These are phyloP conservation scores for Galbula dea DNA, from an alignment of 2,113 vertebrate genomes.

Conservation along the genomic window DNA sequence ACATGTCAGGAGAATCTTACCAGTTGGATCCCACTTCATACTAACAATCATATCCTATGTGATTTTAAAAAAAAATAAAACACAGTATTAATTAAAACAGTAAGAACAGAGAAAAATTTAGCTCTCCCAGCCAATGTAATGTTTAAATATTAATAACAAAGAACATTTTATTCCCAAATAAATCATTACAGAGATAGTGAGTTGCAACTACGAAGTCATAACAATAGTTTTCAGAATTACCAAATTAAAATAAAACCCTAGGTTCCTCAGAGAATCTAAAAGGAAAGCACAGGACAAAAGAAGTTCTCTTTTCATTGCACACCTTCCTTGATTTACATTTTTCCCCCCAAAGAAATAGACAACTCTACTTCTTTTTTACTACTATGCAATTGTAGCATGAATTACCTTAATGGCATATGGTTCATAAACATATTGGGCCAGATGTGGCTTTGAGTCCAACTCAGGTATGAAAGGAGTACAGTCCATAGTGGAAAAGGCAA, in stretches of 20 bases:
- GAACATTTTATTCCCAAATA: not conserved
- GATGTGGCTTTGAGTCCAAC: not conserved
- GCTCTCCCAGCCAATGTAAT: not conserved
- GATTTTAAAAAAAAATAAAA: not conserved
- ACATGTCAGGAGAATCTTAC: constrained; percentile 88
- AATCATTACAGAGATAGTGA: not conserved
- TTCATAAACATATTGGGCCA: not conserved
- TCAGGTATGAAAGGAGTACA: not conserved
- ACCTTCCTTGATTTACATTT: not conserved
- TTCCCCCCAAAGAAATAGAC: not conserved
- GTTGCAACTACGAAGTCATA: not conserved
- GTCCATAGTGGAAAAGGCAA: not conserved
- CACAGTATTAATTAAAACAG: not conserved
- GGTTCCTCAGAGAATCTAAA: not conserved
- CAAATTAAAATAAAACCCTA: not conserved
- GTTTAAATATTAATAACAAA: not conserved
- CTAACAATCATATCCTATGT: constrained; percentile 85
- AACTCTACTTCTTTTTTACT: not conserved
- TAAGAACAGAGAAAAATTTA: not conserved
- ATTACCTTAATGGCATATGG: not conserved
- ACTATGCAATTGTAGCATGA: not conserved
- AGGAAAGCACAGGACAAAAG: not conserved
- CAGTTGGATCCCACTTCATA: constrained; percentile 91
- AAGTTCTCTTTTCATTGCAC: not conserved
- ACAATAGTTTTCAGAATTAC: not conserved